Percentiles rank a stretch among this genome's conserved stretches.
Evolutionary conservation across 2,888 invertebrate species (phyloP).

Genomic region (Saturnia japonica): DNA sequence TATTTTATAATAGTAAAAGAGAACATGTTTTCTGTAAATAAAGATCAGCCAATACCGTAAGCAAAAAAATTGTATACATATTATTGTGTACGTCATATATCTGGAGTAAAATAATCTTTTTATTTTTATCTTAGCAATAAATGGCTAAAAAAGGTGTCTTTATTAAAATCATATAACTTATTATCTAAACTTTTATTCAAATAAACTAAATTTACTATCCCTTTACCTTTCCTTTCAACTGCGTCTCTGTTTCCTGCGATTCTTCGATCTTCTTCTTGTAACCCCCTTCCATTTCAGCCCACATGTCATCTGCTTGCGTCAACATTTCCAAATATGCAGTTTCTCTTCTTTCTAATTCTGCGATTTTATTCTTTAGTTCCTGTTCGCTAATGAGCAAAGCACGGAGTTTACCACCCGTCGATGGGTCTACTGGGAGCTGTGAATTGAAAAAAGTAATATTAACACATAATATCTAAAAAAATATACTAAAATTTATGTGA

Average conservation of each 20-base stretch:
- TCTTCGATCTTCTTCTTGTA: constrained; percentile 83
- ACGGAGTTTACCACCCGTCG: constrained; percentile 49
- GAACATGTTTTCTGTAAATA: neutral
- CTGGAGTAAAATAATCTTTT: neutral
- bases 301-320: constrained; percentile 87
- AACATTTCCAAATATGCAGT: constrained; percentile 86
- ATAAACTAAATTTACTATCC: neutral
- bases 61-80: neutral
- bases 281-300: constrained; percentile 85
- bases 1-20: neutral
- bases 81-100: no score
- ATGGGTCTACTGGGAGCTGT: constrained; percentile 58
- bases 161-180: no score
- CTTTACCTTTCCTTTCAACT: constrained; percentile 78
- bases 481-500: neutral
- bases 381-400: constrained; percentile 79
- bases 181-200: neutral
- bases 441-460: constrained; percentile 11
- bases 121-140: no score
- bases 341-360: constrained; percentile 84
- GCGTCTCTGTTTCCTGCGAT: constrained; percentile 66
- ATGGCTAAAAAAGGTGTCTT: neutral
- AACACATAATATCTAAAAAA: neutral
- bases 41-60: neutral
- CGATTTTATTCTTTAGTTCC: constrained; percentile 83